These are phyloP conservation scores for Bursaphelenchus okinawaensis DNA, from an alignment of 2,888 invertebrate genomes.

Conservation along the genomic window DNA sequence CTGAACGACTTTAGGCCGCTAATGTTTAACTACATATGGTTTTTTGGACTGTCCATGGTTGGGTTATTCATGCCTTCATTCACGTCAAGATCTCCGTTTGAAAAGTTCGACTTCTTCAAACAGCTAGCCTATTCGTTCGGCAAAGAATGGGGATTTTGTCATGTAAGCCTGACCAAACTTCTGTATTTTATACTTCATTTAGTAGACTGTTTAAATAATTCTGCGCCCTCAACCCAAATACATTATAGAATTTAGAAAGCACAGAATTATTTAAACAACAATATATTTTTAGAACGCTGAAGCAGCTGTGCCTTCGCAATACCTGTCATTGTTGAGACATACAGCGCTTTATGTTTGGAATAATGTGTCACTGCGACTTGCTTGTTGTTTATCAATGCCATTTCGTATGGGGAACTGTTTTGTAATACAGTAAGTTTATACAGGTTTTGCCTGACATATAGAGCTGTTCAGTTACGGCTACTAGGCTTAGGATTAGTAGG, in stretches of 20 bases:
- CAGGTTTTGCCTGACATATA: no score
- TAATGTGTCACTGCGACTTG: background rate
- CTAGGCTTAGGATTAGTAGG: no score
- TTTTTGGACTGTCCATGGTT: background rate
- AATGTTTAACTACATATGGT: no score
- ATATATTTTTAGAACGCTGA: background rate
- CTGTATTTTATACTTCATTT: no score
- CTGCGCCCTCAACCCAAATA: no score
- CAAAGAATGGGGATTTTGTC: background rate
- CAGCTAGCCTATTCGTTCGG: background rate
- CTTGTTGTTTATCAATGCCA: background rate
- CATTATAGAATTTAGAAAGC: no score
- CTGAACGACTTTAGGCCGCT: no score
- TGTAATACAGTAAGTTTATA: background rate
- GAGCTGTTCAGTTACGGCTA: no score
- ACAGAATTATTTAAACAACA: no score
- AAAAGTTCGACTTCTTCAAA: background rate
- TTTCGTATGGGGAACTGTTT: background rate
- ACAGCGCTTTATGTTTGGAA: background rate
- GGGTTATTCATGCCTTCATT: background rate
- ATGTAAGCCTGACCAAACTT: background rate
- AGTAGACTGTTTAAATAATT: no score
- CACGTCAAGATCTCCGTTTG: background rate
- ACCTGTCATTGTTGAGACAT: background rate
- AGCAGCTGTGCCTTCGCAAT: background rate